These are phyloP conservation scores for Ommatoiulus sabulosus DNA, from an alignment of 2,888 invertebrate species.

Conservation along the genomic window DNA sequence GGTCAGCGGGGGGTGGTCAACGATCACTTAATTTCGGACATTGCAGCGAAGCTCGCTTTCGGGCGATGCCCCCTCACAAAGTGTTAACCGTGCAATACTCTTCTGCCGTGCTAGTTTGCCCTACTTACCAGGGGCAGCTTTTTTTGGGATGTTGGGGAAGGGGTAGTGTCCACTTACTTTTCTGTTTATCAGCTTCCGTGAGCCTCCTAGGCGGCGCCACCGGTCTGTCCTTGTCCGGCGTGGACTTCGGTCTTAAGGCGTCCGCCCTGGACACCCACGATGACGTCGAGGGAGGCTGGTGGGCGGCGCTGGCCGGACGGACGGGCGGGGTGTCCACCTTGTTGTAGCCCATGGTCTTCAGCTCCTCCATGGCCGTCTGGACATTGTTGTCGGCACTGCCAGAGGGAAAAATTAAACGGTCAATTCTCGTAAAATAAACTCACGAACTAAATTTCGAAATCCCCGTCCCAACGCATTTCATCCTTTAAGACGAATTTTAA, in stretches of 20 bases:
- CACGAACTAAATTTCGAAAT: no score
- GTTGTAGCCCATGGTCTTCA: conserved; percentile 84
- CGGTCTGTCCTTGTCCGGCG: conserved; percentile 50
- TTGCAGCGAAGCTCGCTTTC: no score
- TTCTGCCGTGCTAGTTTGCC: not conserved
- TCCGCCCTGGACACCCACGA: not conserved
- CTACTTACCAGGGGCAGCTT: not conserved
- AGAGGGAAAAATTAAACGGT: no score
- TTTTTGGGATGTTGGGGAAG: no score
- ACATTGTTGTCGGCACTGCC: conserved; percentile 91
- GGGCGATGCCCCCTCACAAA: not conserved
- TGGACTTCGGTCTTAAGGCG: not conserved
- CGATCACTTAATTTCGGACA: conserved; percentile 22
- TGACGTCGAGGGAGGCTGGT: not conserved
- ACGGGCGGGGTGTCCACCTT: conserved; percentile 75
- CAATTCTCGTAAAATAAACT: no score
- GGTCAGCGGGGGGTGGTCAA: conserved; percentile 4
- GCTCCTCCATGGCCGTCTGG: conserved; percentile 84
- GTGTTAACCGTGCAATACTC: not conserved
- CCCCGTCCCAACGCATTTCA: no score
- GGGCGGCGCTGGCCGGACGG: conserved; percentile 59
- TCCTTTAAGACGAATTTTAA: no score
- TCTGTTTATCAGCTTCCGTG: conserved; percentile 62
- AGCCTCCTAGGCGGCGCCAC: conserved; percentile 59
- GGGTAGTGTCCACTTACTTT: conserved; percentile 60